Evolutionary conservation across 2,113 vertebrate species (phyloP), one percentile per base, ranked within the genome.

Genomic region (Ovibos moschatus): DNA sequence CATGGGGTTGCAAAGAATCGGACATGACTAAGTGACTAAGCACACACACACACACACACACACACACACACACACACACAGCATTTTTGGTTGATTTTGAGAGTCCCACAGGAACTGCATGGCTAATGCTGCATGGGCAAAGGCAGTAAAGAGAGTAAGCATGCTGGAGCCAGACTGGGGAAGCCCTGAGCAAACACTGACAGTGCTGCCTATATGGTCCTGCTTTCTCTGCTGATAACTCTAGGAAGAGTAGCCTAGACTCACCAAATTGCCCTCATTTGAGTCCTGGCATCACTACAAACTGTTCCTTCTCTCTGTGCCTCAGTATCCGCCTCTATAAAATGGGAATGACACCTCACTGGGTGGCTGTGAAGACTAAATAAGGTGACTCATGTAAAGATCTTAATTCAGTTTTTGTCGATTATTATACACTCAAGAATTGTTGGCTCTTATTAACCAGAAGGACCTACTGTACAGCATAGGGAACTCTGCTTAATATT

Each of bases 161-260:
- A 0, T 85, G 55, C 45, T n/a, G 67, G 50, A 43, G 14, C 78
- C 40, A 14, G 36, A 16, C 10, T n/a, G 40, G 19, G 57, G 58
- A 23, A 21, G 51, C 28, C 3, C 74, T 7, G 36, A 50, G 62
- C 53, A 9, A 6, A 21, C 47, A 15, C 0, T 11, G 28, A 6
- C 21, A 23, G 17, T 4, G 3, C 14, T 19, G 28, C 3, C 0
- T 4, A 0, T 2, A 0, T 1, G 19, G 6, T 10, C 51, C 71
- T 90, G 81, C n/a, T 43, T 50, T 87, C 40, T 57, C 82, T 43
- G 7, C 16, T 5, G 58, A 64, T 15, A 2, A 6, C 25, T 43
- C 19, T n/a, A 53, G 79, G 40, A 36, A 13, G 30, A 15, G 30
- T 17, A 16, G 30, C 19, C 33, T 21, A 27, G 30, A 74, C 21